Conservation (phyloP, 2,113 vertebrate species). For the Dromiciops gliroides region DNA sequence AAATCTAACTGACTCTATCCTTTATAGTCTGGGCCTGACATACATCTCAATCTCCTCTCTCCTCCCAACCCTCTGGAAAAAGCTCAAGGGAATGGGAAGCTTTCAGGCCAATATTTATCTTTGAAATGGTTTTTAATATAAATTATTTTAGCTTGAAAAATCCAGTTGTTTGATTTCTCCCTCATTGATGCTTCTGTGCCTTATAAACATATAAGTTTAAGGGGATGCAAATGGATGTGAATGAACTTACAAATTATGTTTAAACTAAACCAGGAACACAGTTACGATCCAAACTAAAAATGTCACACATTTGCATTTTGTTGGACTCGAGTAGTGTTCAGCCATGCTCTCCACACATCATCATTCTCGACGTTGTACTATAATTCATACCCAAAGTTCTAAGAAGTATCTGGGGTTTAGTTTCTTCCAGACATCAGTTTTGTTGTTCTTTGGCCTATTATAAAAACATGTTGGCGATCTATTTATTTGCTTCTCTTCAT, state of each 20-base stretch:
- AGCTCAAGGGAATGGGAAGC: slow-evolving; percentile 15
- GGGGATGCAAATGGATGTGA: background rate
- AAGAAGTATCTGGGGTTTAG: slow-evolving; percentile 15
- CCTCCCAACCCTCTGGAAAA: slow-evolving; percentile 22
- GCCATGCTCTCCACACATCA: slow-evolving; percentile 54
- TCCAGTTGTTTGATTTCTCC: slow-evolving; percentile 51
- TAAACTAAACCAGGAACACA: slow-evolving; percentile 64
- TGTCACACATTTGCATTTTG: background rate
- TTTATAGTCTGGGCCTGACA: too few relatives aligned
- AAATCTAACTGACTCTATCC: background rate
- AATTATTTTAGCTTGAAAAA: slow-evolving; percentile 59
- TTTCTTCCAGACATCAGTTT: background rate
- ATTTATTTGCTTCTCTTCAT: slow-evolving; percentile 25
- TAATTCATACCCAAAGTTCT: slow-evolving; percentile 31
- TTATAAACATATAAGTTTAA: slow-evolving; percentile 62
- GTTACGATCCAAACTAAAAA: slow-evolving; percentile 47
- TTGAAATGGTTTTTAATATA: slow-evolving; percentile 45
- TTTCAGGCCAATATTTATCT: slow-evolving; percentile 66
- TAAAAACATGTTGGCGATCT: background rate
- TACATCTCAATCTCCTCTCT: background rate
- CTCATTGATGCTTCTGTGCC: slow-evolving; percentile 42
- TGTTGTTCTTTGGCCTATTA: slow-evolving; percentile 7
- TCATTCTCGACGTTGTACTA: slow-evolving; percentile 51
- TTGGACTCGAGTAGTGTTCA: slow-evolving; percentile 34
- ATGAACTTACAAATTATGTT: background rate